These are phyloP conservation scores for Oreohelix idahoensis DNA, from an alignment of 1,140 invertebrate genomes.

Conservation along the genomic window DNA sequence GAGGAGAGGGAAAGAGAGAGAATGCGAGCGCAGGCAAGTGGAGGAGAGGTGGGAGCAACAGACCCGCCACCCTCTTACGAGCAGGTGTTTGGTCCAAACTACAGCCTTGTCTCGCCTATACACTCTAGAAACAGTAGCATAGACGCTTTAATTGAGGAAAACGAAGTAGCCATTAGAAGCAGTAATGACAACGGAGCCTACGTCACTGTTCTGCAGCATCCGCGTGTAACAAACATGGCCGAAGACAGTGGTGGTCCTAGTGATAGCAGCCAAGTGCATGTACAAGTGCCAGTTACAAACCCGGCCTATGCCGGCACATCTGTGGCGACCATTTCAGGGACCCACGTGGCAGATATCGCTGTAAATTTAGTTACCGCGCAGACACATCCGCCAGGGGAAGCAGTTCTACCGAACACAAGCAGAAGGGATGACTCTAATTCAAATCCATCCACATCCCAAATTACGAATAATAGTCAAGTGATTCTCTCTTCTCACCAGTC, in stretches of 20 bases:
- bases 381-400: background rate
- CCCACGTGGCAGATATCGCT: background rate
- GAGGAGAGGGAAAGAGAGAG: constrained; percentile 35
- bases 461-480: background rate
- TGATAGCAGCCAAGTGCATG: background rate
- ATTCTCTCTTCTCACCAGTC: too few species aligned
- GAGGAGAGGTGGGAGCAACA: background rate
- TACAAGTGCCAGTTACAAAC: background rate
- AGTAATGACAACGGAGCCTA: background rate
- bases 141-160: constrained; percentile 1
- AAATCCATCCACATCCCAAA: background rate
- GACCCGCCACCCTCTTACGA: constrained; percentile 46
- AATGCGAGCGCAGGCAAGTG: background rate
- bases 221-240: background rate
- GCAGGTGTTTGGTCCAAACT: constrained; percentile 40
- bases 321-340: constrained; percentile 7
- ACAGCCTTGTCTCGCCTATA: background rate
- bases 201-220: background rate
- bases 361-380: background rate
- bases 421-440: background rate
- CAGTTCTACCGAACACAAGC: background rate
- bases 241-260: too few species aligned
- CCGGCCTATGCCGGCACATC: background rate
- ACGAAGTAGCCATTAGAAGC: background rate
- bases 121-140: constrained; percentile 19